These are phyloP conservation scores for Nesidiocoris tenuis DNA, from an alignment of 2,888 invertebrate species.

Conservation along the genomic window DNA sequence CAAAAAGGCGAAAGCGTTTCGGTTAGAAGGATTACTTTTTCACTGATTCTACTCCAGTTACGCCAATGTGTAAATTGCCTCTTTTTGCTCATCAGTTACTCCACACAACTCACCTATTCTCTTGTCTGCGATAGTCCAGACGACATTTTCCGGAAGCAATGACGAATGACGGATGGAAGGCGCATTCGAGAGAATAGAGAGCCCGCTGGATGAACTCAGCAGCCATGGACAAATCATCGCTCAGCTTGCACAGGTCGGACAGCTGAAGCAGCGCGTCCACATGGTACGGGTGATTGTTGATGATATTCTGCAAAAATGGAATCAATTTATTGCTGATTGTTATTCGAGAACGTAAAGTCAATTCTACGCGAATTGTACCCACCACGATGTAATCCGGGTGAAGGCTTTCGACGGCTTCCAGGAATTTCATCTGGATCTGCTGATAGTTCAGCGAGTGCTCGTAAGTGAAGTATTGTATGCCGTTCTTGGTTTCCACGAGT, in stretches of 20 bases:
- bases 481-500: conserved; percentile 59
- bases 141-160: conserved; percentile 71
- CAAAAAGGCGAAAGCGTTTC: too few relatives aligned
- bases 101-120: conserved; percentile 71
- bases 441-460: conserved; percentile 74
- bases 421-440: conserved; percentile 70
- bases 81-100: too few relatives aligned
- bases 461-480: conserved; percentile 67
- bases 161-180: conserved; percentile 78
- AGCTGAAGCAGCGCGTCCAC: conserved; percentile 77
- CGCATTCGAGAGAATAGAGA: conserved; percentile 72
- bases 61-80: too few relatives aligned
- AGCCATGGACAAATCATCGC: conserved; percentile 75
- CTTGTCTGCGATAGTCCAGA: conserved; percentile 74
- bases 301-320: conserved; percentile 59
- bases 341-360: background rate
- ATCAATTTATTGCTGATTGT: too few relatives aligned
- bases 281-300: conserved; percentile 75
- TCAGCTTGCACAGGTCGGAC: conserved; percentile 75
- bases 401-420: conserved; percentile 74
- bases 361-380: conserved; percentile 52
- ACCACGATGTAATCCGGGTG: conserved; percentile 77
- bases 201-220: conserved; percentile 78
- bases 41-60: too few relatives aligned
- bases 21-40: too few relatives aligned